phyloP scores from a whole-genome alignment of 1,140 invertebrate genomes.

The Arctopsyche grandis region DNA sequence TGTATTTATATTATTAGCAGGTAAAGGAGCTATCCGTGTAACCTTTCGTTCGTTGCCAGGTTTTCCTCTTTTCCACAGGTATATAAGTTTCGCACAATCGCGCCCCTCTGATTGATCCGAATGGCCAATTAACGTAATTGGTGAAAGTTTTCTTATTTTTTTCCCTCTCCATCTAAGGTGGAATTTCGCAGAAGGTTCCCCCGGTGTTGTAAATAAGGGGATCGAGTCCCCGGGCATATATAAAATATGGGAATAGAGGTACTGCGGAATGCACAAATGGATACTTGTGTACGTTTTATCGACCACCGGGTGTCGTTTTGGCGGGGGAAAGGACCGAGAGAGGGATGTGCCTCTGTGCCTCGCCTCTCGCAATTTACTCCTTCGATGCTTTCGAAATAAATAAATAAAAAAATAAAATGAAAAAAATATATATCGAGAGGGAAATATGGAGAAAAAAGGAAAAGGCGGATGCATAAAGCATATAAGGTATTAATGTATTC shows the following conservation, averaged over 20 bases:
- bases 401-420: background rate
- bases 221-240: background rate
- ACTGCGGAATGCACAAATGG: constrained; percentile 28
- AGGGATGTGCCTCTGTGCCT: background rate
- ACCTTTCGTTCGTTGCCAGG: background rate
- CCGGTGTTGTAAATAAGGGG: background rate
- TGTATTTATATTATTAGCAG: too few species aligned
- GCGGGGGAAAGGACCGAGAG: background rate
- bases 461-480: constrained; percentile 18
- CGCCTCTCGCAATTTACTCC: constrained; percentile 8
- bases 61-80: background rate
- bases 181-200: background rate
- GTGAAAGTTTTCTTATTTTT: background rate
- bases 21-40: too few species aligned
- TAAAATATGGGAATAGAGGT: constrained; percentile 18
- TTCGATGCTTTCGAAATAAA: constrained; percentile 5
- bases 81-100: background rate
- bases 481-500: constrained; percentile 33
- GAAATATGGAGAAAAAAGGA: background rate
- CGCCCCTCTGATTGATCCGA: constrained; percentile 27
- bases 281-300: constrained; percentile 34
- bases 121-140: constrained; percentile 39
- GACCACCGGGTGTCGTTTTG: constrained; percentile 24
- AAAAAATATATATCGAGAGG: too few species aligned
- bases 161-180: background rate